Evolutionary conservation across 2,888 invertebrate species (phyloP), one percentile per base, ranked within the genome.

Genomic region (Nomada lathburiana): DNA sequence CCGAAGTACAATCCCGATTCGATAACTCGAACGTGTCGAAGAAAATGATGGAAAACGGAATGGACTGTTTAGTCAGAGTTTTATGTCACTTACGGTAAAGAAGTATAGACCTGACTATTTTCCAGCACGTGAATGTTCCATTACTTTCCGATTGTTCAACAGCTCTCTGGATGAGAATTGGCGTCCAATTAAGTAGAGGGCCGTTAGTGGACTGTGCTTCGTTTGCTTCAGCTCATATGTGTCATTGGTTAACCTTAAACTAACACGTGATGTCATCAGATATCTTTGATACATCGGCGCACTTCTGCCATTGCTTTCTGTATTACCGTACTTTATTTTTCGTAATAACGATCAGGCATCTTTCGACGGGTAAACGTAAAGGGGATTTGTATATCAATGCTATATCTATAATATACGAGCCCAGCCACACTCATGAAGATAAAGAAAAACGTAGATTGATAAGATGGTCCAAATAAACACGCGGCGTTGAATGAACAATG

Each of bases 241-340:
- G 83, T 88, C 85, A 90, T 88, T 89, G 88, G 84, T 87, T 88
- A 88, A 89, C 87, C 88, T 87, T 86, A 78, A 82, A 67, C 53
- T 26, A 71, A 71, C 85, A 86, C 83, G 78, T 81, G 87, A 83
- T 68, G 96, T 96, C 29, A 44, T 20, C 63, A 65, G 71, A 50
- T 69, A 78, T 63, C 64, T 69, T 26, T 57, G 50, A 55, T 44
- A 53, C 47, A 59, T 75, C 50, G 23, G 1, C 47, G 16, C 60
- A 29, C 29, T 57, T 53, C n/a, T 74, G 13, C 20, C 16, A 47
- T 47, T 16, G 10, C 57, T 23, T 36, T 47, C 18, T 64, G 18
- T 50, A 10, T 44, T 16, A 26, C 23, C 29, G 2, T 50, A 16
- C 13, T 47, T 13, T n/a, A 13, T 20, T 55, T 18, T 42, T 42